phyloP scores from a whole-genome alignment of 2,888 invertebrate genomes.

The Caenorhabditis afra region DNA sequence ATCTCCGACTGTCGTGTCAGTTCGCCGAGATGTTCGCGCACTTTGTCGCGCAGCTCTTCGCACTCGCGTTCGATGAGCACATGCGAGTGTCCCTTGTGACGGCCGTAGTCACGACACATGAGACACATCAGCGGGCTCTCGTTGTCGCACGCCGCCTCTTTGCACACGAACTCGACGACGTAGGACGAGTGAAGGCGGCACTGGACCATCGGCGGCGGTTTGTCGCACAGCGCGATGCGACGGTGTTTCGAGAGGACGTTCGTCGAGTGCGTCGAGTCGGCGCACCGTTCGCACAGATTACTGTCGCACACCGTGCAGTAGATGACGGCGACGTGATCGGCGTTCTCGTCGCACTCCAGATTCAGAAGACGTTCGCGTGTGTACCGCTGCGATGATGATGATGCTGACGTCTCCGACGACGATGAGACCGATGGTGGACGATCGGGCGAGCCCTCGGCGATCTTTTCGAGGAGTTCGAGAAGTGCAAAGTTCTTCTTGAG shows the following conservation, averaged over 20 bases:
- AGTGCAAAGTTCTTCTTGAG: constrained; percentile 84
- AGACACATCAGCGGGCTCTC: constrained; percentile 84
- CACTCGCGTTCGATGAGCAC: constrained; percentile 84
- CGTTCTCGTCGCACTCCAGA: constrained; percentile 84
- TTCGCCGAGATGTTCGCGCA: constrained; percentile 83
- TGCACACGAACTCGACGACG: constrained; percentile 84
- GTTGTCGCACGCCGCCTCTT: constrained; percentile 83
- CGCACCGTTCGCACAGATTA: constrained; percentile 83
- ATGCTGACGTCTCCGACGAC: not conserved
- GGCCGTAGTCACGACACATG: constrained; percentile 84
- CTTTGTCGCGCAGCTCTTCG: constrained; percentile 83
- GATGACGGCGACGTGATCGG: constrained; percentile 83
- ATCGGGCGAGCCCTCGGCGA: constrained; percentile 78
- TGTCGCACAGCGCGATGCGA: constrained; percentile 84
- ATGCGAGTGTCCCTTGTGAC: constrained; percentile 83
- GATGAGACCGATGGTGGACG: not conserved
- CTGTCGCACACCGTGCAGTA: constrained; percentile 84
- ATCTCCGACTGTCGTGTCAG: constrained; percentile 78
- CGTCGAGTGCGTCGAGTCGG: constrained; percentile 83
- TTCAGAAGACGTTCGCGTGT: constrained; percentile 68
- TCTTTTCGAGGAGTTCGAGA: constrained; percentile 83
- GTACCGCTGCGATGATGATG: constrained; percentile 47
- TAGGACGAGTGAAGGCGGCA: constrained; percentile 84
- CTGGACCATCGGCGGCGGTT: constrained; percentile 83
- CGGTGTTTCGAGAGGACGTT: constrained; percentile 83